A percentile compares a stretch with the other conserved stretches of the same genome.
phyloP scores from a whole-genome alignment of 2,113 vertebrate genomes.

The Hystrix cristata region DNA sequence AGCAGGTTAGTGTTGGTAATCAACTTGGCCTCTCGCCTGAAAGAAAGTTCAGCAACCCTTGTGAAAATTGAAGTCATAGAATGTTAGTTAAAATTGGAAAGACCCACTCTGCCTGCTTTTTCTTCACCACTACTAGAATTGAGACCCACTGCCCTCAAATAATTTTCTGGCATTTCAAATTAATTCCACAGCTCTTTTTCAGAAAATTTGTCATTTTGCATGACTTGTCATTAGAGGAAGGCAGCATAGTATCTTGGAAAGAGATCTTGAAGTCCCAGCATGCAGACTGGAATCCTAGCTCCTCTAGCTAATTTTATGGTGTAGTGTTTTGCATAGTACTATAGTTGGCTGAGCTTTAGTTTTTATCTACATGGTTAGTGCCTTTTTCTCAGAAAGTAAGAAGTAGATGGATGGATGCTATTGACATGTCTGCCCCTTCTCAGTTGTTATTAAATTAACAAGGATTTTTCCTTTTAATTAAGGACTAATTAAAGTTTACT shows the following conservation, averaged over 20 bases:
- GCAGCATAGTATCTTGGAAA: background rate
- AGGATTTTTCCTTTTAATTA: conserved; percentile 36
- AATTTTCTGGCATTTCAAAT: background rate
- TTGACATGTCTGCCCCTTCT: background rate
- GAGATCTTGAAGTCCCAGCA: background rate
- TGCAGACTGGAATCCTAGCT: background rate
- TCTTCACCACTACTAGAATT: background rate
- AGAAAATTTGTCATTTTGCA: background rate
- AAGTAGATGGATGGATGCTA: background rate
- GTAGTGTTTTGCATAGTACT: background rate
- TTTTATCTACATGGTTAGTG: background rate
- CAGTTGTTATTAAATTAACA: background rate
- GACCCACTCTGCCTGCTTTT: background rate
- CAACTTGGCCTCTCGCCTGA: background rate
- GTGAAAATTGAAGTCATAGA: background rate
- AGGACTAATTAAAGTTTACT: background rate
- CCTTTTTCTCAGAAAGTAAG: conserved; percentile 32
- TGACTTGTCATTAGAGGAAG: background rate
- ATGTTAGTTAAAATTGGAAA: background rate
- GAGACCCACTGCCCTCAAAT: background rate
- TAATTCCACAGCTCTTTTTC: background rate
- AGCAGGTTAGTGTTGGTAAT: background rate
- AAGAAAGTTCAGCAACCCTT: background rate
- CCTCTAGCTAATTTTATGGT: background rate
- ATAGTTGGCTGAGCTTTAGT: background rate